These are phyloP conservation scores for Austrolebias charrua DNA, from an alignment of 2,797 vertebrate genomes.

Conservation along the genomic window DNA sequence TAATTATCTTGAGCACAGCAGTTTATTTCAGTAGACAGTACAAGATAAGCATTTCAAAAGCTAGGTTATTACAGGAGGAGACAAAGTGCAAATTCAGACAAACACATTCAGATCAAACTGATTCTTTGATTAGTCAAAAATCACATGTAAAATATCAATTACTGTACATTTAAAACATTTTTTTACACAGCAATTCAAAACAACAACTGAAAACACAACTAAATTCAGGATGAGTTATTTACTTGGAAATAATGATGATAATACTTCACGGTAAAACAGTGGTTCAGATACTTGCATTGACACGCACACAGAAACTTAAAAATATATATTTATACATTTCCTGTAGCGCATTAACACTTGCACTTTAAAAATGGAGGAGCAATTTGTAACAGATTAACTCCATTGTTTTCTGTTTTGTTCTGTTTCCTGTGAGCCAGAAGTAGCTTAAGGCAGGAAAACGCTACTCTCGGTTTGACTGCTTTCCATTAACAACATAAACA, in stretches of 20 bases:
- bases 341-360: conserved; percentile 58
- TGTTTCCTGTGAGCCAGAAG: conserved; percentile 25
- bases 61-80: conserved; percentile 12
- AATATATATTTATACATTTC: conserved; percentile 11
- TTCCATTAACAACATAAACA: conserved; percentile 60
- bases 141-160: conserved; percentile 5
- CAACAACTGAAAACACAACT: conserved; percentile 5
- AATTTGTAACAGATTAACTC: conserved; percentile 32
- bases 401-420: conserved; percentile 6
- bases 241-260: conserved; percentile 19
- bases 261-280: conserved; percentile 4
- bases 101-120: conserved; percentile 15
- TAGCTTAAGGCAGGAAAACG: conserved; percentile 33
- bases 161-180: conserved; percentile 4
- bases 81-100: conserved; percentile 29
- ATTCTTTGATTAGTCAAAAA: conserved; percentile 24
- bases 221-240: neutral
- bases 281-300: conserved; percentile 22
- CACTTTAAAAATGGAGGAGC: conserved; percentile 51
- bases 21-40: conserved; percentile 48
- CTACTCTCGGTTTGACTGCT: conserved; percentile 52
- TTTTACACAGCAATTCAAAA: conserved; percentile 9
- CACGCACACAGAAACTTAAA: conserved; percentile 21
- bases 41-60: conserved; percentile 20
- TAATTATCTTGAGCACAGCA: conserved; percentile 9